Conservation (phyloP, 2,888 invertebrate species). For the Caradrina kadenii region DNA sequence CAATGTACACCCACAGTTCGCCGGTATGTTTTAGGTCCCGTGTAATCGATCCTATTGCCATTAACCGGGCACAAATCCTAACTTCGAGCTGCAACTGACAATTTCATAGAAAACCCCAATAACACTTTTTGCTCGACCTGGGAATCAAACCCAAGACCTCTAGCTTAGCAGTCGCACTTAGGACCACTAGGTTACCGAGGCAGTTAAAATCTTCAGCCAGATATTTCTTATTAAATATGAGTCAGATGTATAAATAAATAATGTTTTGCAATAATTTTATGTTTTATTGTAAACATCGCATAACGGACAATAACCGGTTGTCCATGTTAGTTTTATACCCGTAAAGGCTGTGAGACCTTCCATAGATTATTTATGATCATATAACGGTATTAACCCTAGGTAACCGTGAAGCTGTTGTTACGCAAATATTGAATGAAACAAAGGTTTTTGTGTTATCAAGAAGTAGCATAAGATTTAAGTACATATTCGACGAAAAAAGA, state of each 20-base stretch:
- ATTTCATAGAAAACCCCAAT: too few relatives aligned
- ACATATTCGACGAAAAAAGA: neutral
- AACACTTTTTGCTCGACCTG: too few relatives aligned
- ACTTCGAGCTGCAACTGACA: too few relatives aligned
- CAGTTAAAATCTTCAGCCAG: neutral
- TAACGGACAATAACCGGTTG: slow-evolving; percentile 52
- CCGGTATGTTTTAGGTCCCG: too few relatives aligned
- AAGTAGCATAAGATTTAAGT: neutral
- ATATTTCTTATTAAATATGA: slow-evolving; percentile 20
- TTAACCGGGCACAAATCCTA: too few relatives aligned
- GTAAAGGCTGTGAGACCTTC: slow-evolving; percentile 61
- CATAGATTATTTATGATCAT: slow-evolving; percentile 25
- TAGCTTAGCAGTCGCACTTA: too few relatives aligned
- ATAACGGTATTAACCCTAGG: slow-evolving; percentile 7
- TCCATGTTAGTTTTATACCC: slow-evolving; percentile 55
- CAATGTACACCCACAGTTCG: too few relatives aligned
- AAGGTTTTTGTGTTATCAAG: neutral
- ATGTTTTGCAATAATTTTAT: slow-evolving; percentile 36
- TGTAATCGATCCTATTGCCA: too few relatives aligned
- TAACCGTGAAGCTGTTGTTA: slow-evolving; percentile 34
- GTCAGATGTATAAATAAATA: slow-evolving; percentile 43
- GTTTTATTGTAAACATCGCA: slow-evolving; percentile 39
- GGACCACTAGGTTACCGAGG: too few relatives aligned
- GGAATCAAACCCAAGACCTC: too few relatives aligned
- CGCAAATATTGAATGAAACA: slow-evolving; percentile 4